A percentile compares a stretch with the other conserved stretches of the same genome.
phyloP scores from a whole-genome alignment of 2,797 vertebrate genomes.

The Chloroceryle amazona region DNA sequence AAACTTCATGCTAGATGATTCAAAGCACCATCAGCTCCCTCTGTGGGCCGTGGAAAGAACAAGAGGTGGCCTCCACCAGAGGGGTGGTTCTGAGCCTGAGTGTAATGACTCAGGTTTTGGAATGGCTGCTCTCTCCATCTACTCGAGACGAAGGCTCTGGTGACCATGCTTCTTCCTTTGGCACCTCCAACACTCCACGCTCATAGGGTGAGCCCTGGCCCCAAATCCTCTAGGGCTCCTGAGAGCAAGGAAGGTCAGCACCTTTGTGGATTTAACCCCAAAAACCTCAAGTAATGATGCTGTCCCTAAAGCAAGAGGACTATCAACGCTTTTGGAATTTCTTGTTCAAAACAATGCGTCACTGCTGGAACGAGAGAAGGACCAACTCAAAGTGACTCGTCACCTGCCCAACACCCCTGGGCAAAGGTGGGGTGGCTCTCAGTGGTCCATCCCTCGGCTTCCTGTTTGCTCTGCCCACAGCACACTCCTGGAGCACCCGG shows the following conservation, averaged over 20 bases:
- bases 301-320: constrained; percentile 2
- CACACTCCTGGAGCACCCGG: not conserved
- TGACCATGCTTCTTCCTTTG: not conserved
- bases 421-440: constrained; percentile 51
- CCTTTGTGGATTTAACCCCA: constrained; percentile 13
- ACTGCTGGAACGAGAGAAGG: not conserved
- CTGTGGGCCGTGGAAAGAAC: constrained; percentile 13
- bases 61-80: not conserved
- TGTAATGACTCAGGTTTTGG: not conserved
- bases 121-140: not conserved
- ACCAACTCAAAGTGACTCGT: constrained; percentile 43
- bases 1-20: not conserved
- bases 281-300: constrained; percentile 30
- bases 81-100: not conserved
- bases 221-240: not conserved
- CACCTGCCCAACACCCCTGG: constrained; percentile 29
- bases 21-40: constrained; percentile 58
- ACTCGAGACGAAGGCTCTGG: not conserved
- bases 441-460: constrained; percentile 48
- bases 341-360: constrained; percentile 59
- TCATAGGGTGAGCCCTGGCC: not conserved
- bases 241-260: not conserved
- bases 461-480: constrained; percentile 63
- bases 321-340: constrained; percentile 58
- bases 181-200: accelerated